Evolutionary conservation across 92 coral and sea anemone species (phyloP).

Genomic region (Siderastrea radians): DNA sequence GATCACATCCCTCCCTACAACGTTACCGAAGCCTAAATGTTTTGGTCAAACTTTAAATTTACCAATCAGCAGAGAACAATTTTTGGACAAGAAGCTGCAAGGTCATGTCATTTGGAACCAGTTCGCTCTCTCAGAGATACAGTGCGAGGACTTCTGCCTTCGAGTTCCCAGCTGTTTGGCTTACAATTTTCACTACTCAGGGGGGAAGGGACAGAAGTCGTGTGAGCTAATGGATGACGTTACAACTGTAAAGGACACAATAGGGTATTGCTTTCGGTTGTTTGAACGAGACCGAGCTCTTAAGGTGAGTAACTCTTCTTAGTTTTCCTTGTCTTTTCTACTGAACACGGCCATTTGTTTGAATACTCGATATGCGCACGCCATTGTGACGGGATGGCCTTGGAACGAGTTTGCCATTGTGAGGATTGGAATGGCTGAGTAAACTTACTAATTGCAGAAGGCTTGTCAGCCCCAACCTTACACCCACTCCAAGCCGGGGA

Average conservation of each 20-base stretch:
- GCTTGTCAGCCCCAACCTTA: no score
- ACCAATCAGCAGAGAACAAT: slow-evolving; percentile 44
- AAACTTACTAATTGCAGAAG: no score
- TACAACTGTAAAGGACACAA: background rate
- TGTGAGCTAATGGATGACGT: slow-evolving; percentile 57
- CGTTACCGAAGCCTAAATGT: slow-evolving; percentile 2
- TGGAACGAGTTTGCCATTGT: no score
- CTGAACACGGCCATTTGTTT: background rate
- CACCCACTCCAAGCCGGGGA: no score
- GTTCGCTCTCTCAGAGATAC: slow-evolving; percentile 56
- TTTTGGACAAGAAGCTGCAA: slow-evolving; percentile 32
- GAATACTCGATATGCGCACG: no score
- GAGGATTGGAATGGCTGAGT: no score
- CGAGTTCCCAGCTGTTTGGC: slow-evolving; percentile 54
- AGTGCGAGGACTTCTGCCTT: slow-evolving; percentile 67
- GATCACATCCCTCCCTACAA: background rate
- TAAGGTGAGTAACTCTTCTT: slow-evolving; percentile 21
- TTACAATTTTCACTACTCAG: slow-evolving; percentile 54
- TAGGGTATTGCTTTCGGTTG: slow-evolving; percentile 47
- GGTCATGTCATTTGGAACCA: slow-evolving; percentile 53
- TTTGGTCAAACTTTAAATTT: background rate
- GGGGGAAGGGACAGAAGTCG: background rate
- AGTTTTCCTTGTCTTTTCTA: background rate
- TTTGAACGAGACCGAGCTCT: slow-evolving; percentile 56
- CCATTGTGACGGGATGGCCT: no score